phyloP scores from a whole-genome alignment of 2,797 vertebrate species.

The Vultur gryphus region DNA sequence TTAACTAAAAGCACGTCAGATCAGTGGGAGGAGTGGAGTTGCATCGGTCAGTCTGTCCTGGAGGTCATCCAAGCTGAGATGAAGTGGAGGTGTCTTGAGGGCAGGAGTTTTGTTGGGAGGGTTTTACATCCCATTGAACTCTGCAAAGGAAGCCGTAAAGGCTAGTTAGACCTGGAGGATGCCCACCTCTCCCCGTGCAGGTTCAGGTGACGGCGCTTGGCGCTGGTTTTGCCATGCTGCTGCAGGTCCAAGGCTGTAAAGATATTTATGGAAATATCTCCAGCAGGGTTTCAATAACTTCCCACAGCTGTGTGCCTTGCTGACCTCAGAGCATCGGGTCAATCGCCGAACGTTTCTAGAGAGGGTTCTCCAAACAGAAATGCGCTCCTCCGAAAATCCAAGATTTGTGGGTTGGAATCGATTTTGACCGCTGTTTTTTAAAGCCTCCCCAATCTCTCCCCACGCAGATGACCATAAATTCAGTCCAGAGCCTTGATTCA shows the following conservation, averaged over 20 bases:
- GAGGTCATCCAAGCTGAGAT: background rate
- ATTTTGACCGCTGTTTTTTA: slow-evolving; percentile 32
- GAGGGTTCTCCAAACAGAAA: background rate
- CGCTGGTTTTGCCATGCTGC: fast-evolving
- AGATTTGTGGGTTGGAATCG: slow-evolving; percentile 58
- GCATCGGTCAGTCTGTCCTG: fast-evolving
- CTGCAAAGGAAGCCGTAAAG: background rate
- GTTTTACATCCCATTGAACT: background rate
- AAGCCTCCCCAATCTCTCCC: slow-evolving; percentile 48
- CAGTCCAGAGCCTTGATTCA: slow-evolving; percentile 53
- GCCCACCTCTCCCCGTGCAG: background rate
- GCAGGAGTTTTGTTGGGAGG: background rate
- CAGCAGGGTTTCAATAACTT: background rate
- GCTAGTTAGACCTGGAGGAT: background rate
- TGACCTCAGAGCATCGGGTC: background rate
- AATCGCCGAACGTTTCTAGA: background rate
- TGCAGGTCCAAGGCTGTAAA: background rate
- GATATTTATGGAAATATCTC: background rate
- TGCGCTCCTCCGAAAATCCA: background rate
- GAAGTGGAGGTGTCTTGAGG: background rate
- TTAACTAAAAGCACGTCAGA: fast-evolving
- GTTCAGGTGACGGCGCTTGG: background rate
- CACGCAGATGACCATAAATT: slow-evolving; percentile 49
- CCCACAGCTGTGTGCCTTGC: background rate
- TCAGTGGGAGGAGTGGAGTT: fast-evolving